phyloP scores from a whole-genome alignment of 2,113 vertebrate genomes.

The Opisthocomus hoazin region DNA sequence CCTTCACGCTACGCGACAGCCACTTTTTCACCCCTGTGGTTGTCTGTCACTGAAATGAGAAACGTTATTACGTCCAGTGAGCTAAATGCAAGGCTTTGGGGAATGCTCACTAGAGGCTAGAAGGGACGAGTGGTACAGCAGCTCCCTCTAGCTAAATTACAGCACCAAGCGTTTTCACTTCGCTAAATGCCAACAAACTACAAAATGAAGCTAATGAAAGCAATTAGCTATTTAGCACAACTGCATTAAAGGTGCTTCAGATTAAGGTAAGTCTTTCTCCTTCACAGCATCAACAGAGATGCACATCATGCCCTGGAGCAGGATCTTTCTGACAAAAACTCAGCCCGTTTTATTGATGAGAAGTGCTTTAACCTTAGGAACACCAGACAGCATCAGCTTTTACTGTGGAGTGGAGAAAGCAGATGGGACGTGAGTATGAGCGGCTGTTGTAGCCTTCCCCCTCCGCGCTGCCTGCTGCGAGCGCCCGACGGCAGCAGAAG shows the following conservation, averaged over 20 bases:
- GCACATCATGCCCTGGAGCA: constrained; percentile 56
- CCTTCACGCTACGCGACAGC: background rate
- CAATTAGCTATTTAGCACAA: background rate
- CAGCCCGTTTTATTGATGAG: constrained; percentile 57
- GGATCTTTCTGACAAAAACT: constrained; percentile 60
- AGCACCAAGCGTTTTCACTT: background rate
- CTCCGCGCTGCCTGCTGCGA: background rate
- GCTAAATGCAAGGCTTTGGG: background rate
- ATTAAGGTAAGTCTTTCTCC: background rate
- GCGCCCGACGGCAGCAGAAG: background rate
- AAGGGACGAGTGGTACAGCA: background rate
- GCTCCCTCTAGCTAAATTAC: background rate
- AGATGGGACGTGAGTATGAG: constrained; percentile 16
- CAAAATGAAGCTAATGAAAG: background rate
- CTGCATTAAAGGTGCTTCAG: background rate
- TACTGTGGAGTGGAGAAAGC: constrained; percentile 54
- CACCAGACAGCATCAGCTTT: constrained; percentile 42
- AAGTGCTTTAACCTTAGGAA: constrained; percentile 64
- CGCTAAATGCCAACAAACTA: background rate
- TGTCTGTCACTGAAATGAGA: background rate
- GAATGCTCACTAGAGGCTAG: background rate
- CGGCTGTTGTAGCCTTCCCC: background rate
- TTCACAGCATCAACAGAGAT: constrained; percentile 52
- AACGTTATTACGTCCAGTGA: background rate
- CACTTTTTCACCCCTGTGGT: background rate